Evolutionary conservation across 2,113 vertebrate species (phyloP), one percentile per base, ranked within the genome.

Genomic region (Poeciliopsis prolifica): DNA sequence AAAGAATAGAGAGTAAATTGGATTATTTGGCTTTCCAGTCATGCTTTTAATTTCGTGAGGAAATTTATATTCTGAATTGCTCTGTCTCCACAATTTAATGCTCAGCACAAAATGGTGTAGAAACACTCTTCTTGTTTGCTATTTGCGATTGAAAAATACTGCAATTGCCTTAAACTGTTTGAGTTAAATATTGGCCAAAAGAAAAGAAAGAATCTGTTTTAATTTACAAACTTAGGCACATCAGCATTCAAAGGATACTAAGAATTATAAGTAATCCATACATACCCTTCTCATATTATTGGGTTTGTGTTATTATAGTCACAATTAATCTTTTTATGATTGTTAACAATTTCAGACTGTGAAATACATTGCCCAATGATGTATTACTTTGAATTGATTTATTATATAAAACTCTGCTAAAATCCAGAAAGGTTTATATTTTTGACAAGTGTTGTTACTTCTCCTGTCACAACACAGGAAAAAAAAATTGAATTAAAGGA

Each of bases 21-120:
- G 22, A 51, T 72, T 64, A 51, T 78, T 77, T 26, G 35, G 71
- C 76, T 73, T 68, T 63, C 58, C 17, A 63, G 30, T 62, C 11
- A 29, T 30, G 63, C 31, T 24, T 68, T 48, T 48, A 51, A 31
- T 35, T 67, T 80, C 71, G 24, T 29, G 28, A 58, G 26, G 54
- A 65, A 80, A 70, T 19, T 4, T 17, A 64, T 31, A 66, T 58
- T 67, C 6, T 71, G 60, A 14, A 35, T 69, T 26, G 37, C 12
- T 13, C 4, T 35, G 63, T 80, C 76, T 69, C 24, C 19, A 58
- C 24, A n/a, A 58, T 58, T 24, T 24, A 9, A n/a, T n/a, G 51
- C 22, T 19, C 5, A 4, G 17, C 44, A 19, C 14, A 19, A 58
- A 58, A n/a, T n/a, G 7, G 1, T n/a, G 8, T 58, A 58, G 24